These are phyloP conservation scores for Carassius gibelio DNA, from an alignment of 2,113 vertebrate species.

Conservation along the genomic window DNA sequence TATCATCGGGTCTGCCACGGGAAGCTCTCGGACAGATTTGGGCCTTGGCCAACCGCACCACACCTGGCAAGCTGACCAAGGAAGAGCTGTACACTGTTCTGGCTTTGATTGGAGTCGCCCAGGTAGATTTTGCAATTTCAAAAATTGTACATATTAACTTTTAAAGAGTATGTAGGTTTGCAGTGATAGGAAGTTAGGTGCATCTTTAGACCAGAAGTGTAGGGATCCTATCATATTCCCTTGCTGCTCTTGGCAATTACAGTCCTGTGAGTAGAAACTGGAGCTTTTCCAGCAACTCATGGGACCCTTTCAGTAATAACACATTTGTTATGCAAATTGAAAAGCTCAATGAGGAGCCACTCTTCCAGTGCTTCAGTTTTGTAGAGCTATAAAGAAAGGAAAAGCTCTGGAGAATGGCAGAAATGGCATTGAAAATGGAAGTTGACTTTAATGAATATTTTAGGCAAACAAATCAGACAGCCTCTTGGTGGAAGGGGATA, in stretches of 20 bases:
- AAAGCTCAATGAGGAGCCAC: slow-evolving; percentile 49
- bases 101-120: slow-evolving; percentile 90
- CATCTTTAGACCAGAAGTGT: neutral
- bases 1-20: slow-evolving; percentile 95
- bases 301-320: slow-evolving; percentile 59
- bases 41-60: slow-evolving; percentile 94
- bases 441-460: slow-evolving; percentile 57
- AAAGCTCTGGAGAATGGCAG: slow-evolving; percentile 41
- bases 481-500: slow-evolving; percentile 27
- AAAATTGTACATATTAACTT: neutral
- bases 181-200: neutral
- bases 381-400: slow-evolving; percentile 36
- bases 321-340: slow-evolving; percentile 64
- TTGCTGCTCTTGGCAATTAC: slow-evolving; percentile 53
- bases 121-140: slow-evolving; percentile 79
- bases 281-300: slow-evolving; percentile 55
- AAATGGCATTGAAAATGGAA: slow-evolving; percentile 47
- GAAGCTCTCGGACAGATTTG: slow-evolving; percentile 97
- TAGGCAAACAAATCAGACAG: slow-evolving; percentile 37
- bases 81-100: slow-evolving; percentile 95
- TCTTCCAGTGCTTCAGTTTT: slow-evolving; percentile 46
- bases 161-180: neutral
- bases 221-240: slow-evolving; percentile 57
- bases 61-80: slow-evolving; percentile 94
- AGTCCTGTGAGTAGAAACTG: slow-evolving; percentile 49